Base-by-base conservation (phyloP, 2,888 invertebrate species). In the Mylabris sibirica region DNA sequence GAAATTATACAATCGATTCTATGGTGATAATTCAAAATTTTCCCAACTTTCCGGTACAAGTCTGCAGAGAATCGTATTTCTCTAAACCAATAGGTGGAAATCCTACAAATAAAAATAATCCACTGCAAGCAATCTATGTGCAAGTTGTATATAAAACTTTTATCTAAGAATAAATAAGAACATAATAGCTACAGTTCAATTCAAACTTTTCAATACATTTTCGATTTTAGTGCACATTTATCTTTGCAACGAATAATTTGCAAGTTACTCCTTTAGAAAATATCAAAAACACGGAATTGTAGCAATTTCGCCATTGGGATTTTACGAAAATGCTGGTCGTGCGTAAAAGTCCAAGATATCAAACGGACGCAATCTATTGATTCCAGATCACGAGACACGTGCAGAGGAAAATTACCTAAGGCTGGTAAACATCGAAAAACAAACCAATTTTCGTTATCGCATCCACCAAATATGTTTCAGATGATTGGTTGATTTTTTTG, bases 371-470 rank as follows among this genome's bases (percentile, higher is more conserved):
- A 70, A 76, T 74, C 74, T 76, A 77, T 77, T 70, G 76, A 77
- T 77, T 76, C 76, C 74, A 75, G 73, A 75, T 76, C 76, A 73
- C 61, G 73, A 72, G 75, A 72, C 76, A 77, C 76, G 76, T 74
- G 75, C 73, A 70, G 70, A 68, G 72, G 72, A 74, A 74, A 76
- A 76, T 76, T 74, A 75, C 77, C 74, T 73, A 72, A 69, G 76
- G 74, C 73, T 69, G 73, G 74, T 74, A 76, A 77, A 78, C 77
- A 77, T 72, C 70, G n/a, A 72, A 74, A 76, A 77, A 76, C 74
- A 75, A 76, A 76, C 76, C 76, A 73, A 75, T 75, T 74, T 76
- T 70, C 70, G 67, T 75, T 74, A 72, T 72, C 70, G 68, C 64
- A 73, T 70, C 67, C 60, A 22, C 63, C 60, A 67, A 70, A 70